Evolutionary conservation across 2,113 vertebrate species (phyloP).

Genomic region (Nansenia antarctica): DNA sequence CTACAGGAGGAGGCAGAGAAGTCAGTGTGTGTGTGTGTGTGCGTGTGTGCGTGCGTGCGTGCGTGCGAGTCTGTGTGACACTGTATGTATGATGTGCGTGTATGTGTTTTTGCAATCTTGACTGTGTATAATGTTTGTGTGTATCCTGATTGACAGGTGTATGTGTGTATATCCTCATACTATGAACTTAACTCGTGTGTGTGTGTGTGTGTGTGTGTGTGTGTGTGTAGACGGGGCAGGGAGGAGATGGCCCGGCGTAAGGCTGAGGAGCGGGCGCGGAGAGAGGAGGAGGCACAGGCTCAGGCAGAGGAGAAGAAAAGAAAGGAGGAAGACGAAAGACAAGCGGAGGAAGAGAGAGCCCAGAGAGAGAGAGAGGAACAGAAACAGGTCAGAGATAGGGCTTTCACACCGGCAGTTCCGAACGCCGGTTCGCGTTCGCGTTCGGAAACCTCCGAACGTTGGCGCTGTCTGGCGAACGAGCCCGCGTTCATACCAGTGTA

Average conservation of each 20-base stretch:
- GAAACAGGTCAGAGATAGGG: conserved; percentile 79
- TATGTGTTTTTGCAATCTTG: neutral
- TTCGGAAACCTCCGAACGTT: too few relatives aligned
- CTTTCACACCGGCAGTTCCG: too few relatives aligned
- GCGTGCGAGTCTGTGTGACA: neutral
- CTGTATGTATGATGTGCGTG: conserved; percentile 23
- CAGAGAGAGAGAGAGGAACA: conserved; percentile 78
- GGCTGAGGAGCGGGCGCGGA: conserved; percentile 80
- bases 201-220: conserved; percentile 1
- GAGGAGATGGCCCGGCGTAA: conserved; percentile 86
- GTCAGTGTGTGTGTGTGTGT: conserved; percentile 51
- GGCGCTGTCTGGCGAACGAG: too few relatives aligned
- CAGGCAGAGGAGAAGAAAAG: conserved; percentile 76
- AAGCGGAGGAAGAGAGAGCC: conserved; percentile 77
- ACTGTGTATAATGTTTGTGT: neutral
- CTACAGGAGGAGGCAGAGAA: conserved; percentile 85
- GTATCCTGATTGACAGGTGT: too few relatives aligned
- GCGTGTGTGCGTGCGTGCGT: neutral
- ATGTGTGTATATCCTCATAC: neutral
- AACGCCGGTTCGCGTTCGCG: too few relatives aligned
- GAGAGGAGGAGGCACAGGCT: conserved; percentile 80
- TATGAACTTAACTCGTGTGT: neutral
- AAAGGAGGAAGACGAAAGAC: conserved; percentile 76
- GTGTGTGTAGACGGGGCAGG: conserved; percentile 77
- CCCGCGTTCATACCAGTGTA: too few relatives aligned